Base-by-base conservation (phyloP, 2,113 vertebrate genomes). In the Burhinus bistriatus region DNA sequence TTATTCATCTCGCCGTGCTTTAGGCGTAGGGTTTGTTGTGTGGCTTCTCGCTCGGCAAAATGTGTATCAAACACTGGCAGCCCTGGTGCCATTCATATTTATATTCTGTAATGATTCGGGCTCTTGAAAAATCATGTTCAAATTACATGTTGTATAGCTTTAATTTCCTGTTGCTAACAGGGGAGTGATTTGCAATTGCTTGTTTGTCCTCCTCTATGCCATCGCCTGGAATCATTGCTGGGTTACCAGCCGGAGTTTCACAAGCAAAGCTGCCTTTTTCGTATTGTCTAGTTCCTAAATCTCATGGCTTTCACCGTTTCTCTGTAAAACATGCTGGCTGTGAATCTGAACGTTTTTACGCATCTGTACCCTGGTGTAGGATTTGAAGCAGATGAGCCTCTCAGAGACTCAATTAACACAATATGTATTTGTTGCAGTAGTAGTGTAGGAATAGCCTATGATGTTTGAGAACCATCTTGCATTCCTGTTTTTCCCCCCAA, bases 81-180 rank as follows among this genome's bases (percentile, higher is more conserved):
- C 42, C 45, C 71, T 66, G 15, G 6, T 81, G 47, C 93, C 52
- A 64, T 87, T 94, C 84, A 45, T 82, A 94, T 95, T 95, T 96
- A 80, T 79, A 80, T 22, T 78, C 52, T 16, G 49, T 94, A 95
- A 87, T 86, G 93, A 97, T 27, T 94, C 96, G 83, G 84, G 61
- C 95, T 83, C 93, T 97, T 91, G 86, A 95, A 91, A 97, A 96
- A 89, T 90, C 79, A 44, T 73, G 76, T 57, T 44, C 59, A 92
- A 96, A 94, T 96, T 93, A 92, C 59, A 89, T 57, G 79, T 93
- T 96, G 89, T 59, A 1, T 42, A 8, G 94, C 90, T 86, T 88
- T 90, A 92, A 95, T 96, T 96, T 95, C 88, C 92, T 38, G 5
- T 27, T 77, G 79, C 82, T 94, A 81, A 90, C 88, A 17, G 92